Percentiles rank a stretch among this genome's conserved stretches.
These are phyloP conservation scores for Hypotaenidia okinawae DNA, from an alignment of 2,797 vertebrate genomes.

Conservation along the genomic window DNA sequence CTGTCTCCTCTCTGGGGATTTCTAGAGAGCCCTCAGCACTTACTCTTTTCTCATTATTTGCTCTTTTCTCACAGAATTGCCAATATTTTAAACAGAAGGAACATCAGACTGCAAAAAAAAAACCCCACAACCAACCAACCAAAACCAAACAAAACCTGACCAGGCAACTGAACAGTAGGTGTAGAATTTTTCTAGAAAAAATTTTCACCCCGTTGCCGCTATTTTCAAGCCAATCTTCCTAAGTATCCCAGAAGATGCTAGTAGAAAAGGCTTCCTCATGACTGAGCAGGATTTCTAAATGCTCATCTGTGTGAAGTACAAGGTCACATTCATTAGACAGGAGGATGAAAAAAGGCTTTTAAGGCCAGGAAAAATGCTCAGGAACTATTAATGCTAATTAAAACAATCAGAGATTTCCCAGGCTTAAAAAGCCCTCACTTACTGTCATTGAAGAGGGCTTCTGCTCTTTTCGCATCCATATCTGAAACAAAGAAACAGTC, in stretches of 20 bases:
- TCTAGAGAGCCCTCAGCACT: not conserved
- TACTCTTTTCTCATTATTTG: not conserved
- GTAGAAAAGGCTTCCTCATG: not conserved
- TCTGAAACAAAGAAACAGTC: conserved; percentile 60
- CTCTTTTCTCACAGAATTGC: not conserved
- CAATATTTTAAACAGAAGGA: not conserved
- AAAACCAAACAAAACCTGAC: not conserved
- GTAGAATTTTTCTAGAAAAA: not conserved
- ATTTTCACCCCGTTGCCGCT: not conserved
- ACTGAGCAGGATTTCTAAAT: not conserved
- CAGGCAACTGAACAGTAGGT: not conserved
- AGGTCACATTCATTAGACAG: not conserved
- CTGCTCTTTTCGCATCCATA: conserved; percentile 51
- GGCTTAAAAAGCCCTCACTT: conserved; percentile 54
- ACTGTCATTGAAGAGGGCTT: conserved; percentile 78
- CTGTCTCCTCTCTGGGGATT: not conserved
- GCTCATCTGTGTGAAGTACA: not conserved
- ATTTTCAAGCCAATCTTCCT: not conserved
- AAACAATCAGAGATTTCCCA: not conserved
- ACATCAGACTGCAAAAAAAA: not conserved
- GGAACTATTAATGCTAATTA: not conserved
- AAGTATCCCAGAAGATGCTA: not conserved
- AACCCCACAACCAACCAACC: too few relatives aligned
- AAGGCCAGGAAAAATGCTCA: not conserved
- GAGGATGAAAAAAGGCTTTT: not conserved